These are phyloP conservation scores for Desoria tigrina DNA, from an alignment of 2,888 invertebrate genomes.

Conservation along the genomic window DNA sequence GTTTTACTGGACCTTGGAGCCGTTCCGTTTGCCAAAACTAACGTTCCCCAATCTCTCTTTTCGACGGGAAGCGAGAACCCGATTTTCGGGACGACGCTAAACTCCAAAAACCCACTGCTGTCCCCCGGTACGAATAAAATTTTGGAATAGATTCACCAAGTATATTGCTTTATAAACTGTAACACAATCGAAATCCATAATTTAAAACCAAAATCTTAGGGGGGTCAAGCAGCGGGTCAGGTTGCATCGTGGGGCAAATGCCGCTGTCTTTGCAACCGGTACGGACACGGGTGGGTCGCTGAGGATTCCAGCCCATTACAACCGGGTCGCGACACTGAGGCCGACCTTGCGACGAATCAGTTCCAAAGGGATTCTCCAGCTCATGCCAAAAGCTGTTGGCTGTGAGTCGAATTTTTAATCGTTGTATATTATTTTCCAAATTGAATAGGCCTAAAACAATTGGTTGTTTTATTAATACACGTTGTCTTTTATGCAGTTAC, in stretches of 20 bases:
- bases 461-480: neutral
- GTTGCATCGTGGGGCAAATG: conserved; percentile 40
- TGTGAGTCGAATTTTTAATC: conserved; percentile 37
- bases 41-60: conserved; percentile 56
- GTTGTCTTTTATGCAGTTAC: too few species aligned
- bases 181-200: too few species aligned
- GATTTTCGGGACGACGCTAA: conserved; percentile 46
- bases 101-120: conserved; percentile 39
- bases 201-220: too few species aligned
- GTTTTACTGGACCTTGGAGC: conserved; percentile 56
- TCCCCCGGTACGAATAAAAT: too few species aligned
- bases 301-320: conserved; percentile 57
- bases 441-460: neutral
- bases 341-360: conserved; percentile 51
- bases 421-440: too few species aligned
- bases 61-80: conserved; percentile 47
- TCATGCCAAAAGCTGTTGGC: conserved; percentile 36
- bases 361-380: conserved; percentile 20
- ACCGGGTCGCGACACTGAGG: conserved; percentile 59
- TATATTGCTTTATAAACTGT: too few species aligned
- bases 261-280: conserved; percentile 43
- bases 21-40: conserved; percentile 56
- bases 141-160: too few species aligned
- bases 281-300: conserved; percentile 37
- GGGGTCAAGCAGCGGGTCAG: conserved; percentile 47